These are phyloP conservation scores for Lanius ludovicianus DNA, from an alignment of 2,113 vertebrate genomes.

Conservation along the genomic window DNA sequence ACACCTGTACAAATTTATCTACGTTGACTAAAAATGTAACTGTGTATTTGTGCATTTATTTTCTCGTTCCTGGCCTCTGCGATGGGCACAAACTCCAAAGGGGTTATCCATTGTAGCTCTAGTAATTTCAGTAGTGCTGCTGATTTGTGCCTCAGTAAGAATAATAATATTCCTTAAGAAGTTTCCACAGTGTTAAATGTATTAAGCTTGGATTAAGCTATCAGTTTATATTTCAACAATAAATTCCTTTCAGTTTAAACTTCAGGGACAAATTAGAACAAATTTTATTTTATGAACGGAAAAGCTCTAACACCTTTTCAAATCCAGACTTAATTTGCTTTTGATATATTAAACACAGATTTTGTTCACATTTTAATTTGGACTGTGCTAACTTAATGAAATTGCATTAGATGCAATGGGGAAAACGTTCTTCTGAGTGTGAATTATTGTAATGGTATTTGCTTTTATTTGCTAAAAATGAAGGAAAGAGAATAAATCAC, in stretches of 20 bases:
- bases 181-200: background rate
- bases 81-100: background rate
- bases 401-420: background rate
- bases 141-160: background rate
- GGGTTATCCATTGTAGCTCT: background rate
- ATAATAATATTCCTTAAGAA: background rate
- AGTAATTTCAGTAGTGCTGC: background rate
- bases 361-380: conserved; percentile 26
- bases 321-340: conserved; percentile 31
- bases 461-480: background rate
- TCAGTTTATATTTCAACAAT: background rate
- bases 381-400: background rate
- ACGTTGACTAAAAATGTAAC: background rate
- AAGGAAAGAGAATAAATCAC: background rate
- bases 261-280: conserved; percentile 5
- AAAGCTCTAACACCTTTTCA: conserved; percentile 24
- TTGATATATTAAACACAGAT: conserved; percentile 15
- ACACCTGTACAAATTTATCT: background rate
- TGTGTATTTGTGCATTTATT: background rate
- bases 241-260: background rate
- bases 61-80: background rate
- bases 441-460: background rate
- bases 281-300: conserved; percentile 32
- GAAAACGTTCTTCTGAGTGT: background rate
- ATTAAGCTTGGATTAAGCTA: background rate